phyloP scores from a whole-genome alignment of 2,888 invertebrate species.

The Hetaerina titia region DNA sequence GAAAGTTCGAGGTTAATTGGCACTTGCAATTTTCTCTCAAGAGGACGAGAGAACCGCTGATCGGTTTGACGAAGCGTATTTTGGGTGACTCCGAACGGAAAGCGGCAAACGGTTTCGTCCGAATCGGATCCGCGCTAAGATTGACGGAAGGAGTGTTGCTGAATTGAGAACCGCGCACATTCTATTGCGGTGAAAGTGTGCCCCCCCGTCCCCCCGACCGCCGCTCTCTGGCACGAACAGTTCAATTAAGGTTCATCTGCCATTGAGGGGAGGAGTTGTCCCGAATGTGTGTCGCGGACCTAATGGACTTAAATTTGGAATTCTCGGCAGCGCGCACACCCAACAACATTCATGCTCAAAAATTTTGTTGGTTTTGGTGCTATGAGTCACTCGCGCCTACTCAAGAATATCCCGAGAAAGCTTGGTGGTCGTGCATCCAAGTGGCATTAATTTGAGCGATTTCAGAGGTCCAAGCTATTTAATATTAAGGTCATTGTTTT shows the following conservation, averaged over 20 bases:
- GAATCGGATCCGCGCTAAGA: not conserved
- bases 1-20: too few species aligned
- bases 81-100: not conserved
- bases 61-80: not conserved
- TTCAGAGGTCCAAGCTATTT: not conserved
- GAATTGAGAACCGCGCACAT: not conserved
- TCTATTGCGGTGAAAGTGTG: slow-evolving; percentile 2
- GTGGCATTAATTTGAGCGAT: not conserved
- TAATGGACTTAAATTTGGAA: not conserved
- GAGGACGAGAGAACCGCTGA: not conserved
- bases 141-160: not conserved
- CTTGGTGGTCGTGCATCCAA: not conserved
- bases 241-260: not conserved
- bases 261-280: not conserved
- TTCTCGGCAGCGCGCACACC: not conserved
- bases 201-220: too few species aligned
- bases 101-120: not conserved
- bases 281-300: not conserved
- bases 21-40: too few species aligned
- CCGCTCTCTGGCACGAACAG: not conserved
- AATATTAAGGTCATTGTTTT: not conserved
- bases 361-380: too few species aligned
- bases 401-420: not conserved
- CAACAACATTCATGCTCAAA: too few species aligned
- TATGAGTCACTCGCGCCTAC: too few species aligned